Evolutionary conservation across 1,140 invertebrate species (phyloP), one percentile per base, ranked within the genome.

Genomic region (Dendrolimus punctatus): DNA sequence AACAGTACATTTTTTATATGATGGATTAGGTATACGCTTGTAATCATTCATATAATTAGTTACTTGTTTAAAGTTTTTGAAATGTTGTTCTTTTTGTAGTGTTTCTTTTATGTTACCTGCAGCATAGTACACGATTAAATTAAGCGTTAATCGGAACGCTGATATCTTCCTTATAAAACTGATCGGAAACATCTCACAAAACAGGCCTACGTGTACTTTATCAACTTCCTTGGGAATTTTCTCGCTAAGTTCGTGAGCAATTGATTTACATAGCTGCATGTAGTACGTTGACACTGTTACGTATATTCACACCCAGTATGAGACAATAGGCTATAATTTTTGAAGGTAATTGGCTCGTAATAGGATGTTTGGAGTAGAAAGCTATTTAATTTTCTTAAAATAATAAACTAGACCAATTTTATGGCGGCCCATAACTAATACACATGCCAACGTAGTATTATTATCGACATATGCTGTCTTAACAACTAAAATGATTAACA

Each of bases 191-290:
- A 39, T 9, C 47, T 10, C 47, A 6, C 9, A 49, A 39, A 36
- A 7, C 23, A 37, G 39, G 8, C 50, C n/a, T 23, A 9, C 44
- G 7, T 44, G 8, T 38, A 51, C 50, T 23, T 51, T 43, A 49
- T 8, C 40, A 41, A 53, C 64, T 73, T 69, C 71, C 68, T 59
- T 69, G 66, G 61, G 66, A 73, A 71, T 55, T 60, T 57, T 55
- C 59, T 63, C 57, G 23, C 23, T 23, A 23, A 23, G 23, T 64
- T 58, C 53, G 48, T 36, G 7, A 47, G 52, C 60, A 68, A 68
- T 64, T 61, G 61, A 66, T 68, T 68, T 65, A 68, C 63, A 64
- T 55, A 64, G 40, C 55, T 43, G 47, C 39, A n/a, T 39, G 9
- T 39, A 38, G 39, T 40, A 40, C 9, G 40, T 23, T 42, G 10